Evolutionary conservation across 2,113 vertebrate genomes (phyloP).

Genomic region (Girardinichthys multiradiatus): DNA sequence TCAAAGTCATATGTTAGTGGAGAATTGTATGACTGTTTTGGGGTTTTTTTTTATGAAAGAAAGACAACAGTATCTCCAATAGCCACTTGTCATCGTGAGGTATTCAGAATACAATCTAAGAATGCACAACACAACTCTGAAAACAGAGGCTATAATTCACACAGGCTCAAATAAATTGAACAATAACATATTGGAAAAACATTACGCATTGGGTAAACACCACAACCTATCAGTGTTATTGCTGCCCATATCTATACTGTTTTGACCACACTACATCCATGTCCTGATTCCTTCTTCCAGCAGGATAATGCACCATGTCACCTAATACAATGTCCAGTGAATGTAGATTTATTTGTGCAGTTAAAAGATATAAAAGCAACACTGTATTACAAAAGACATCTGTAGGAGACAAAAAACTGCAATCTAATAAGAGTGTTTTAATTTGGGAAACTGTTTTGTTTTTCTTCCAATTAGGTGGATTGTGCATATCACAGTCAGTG

Average conservation of each 20-base stretch:
- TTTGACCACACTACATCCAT: not conserved
- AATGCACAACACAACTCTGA: no score
- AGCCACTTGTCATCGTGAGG: no score
- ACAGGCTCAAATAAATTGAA: no score
- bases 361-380: not conserved
- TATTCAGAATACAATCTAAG: no score
- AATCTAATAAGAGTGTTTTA: constrained; percentile 1
- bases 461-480: constrained; percentile 80
- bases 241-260: not conserved
- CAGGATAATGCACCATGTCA: not conserved
- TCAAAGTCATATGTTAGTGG: no score
- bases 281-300: not conserved
- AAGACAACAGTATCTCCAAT: no score
- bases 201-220: no score
- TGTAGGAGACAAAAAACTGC: not conserved
- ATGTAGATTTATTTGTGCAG: not conserved
- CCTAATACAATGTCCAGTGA: not conserved
- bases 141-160: no score
- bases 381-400: not conserved
- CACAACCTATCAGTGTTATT: no score
- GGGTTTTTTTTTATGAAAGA: no score
- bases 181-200: no score
- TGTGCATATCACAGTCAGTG: constrained; percentile 93
- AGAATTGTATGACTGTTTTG: no score
- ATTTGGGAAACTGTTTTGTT: constrained; percentile 1